Evolutionary conservation across 2,797 vertebrate genomes (phyloP), one percentile per base, ranked within the genome.

Genomic region (Acanthiza pusilla): DNA sequence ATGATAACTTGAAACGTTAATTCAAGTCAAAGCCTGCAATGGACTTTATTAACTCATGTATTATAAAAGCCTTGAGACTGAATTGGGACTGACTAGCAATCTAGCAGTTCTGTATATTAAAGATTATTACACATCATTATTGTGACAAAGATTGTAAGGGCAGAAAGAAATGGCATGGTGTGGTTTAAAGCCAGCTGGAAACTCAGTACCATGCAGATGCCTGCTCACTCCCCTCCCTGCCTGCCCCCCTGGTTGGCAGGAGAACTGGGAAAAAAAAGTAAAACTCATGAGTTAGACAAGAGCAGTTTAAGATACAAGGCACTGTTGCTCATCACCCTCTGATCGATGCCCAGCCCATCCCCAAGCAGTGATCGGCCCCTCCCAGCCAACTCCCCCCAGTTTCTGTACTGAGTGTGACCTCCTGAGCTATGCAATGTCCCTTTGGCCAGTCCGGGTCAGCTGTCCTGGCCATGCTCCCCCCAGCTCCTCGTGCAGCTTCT

Each of bases 201-300:
- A 29, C 23, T 20, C 21, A 36, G 34, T 36, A 48, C 26, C 11
- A 3, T 50, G 27, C 32, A 70, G 36, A 25, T 32, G 20, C 5
- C 14, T 0, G 0, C 23, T 57, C 13, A 18, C 32, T 63, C 3
- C 32, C 19, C 13, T 55, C 22, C 2, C 1, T 55, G 26, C 18
- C 55, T 75, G 50, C 5, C 11, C 3, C 3, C 32, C 10, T 19
- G 27, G 7, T n/a, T 27, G 13, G 11, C 9, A 57, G 11, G 10
- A 68, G 55, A 62, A 27, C 4, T 47, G 13, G 23, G 47, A 4
- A 17, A 32, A 54, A 79, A 48, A n/a, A 20, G 17, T 22, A 43
- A 48, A 68, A 81, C 18, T 61, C 42, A 7, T 11, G 3, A 3
- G 10, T 61, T 42, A 54, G 30, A 32, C 36, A 55, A 36, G 22